Evolutionary conservation across 2,888 invertebrate genomes (phyloP).

Genomic region (Seladonia tumulorum): DNA sequence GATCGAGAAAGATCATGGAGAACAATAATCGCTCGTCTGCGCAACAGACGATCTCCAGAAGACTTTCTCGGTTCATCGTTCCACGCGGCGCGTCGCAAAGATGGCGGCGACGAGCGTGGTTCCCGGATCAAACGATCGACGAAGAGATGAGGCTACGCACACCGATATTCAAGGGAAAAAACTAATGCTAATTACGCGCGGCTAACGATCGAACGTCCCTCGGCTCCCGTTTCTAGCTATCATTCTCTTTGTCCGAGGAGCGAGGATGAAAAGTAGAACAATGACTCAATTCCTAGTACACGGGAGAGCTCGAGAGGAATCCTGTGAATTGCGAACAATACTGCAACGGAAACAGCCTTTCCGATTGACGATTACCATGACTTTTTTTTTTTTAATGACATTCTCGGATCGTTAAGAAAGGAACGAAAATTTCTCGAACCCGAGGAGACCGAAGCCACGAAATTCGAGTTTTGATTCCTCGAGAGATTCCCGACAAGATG

Average conservation of each 20-base stretch:
- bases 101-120: not conserved
- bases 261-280: conserved; percentile 27
- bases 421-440: not conserved
- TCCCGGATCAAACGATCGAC: not conserved
- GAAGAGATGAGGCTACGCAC: conserved; percentile 9
- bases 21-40: conserved; percentile 3
- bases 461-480: not conserved
- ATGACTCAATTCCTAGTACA: conserved; percentile 70
- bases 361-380: not conserved
- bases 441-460: not conserved
- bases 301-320: conserved; percentile 44
- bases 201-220: not conserved
- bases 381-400: not conserved
- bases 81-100: not conserved
- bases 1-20: not conserved
- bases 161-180: conserved; percentile 30
- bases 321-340: not conserved
- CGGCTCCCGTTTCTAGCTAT: not conserved
- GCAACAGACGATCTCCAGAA: conserved; percentile 9
- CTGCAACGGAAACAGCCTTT: not conserved
- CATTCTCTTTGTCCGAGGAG: not conserved
- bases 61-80: not conserved
- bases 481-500: not conserved
- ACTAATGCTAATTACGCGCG: conserved; percentile 1
- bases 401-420: not conserved